Evolutionary conservation across 2,888 invertebrate species (phyloP).

Genomic region (Chorisops tibialis): DNA sequence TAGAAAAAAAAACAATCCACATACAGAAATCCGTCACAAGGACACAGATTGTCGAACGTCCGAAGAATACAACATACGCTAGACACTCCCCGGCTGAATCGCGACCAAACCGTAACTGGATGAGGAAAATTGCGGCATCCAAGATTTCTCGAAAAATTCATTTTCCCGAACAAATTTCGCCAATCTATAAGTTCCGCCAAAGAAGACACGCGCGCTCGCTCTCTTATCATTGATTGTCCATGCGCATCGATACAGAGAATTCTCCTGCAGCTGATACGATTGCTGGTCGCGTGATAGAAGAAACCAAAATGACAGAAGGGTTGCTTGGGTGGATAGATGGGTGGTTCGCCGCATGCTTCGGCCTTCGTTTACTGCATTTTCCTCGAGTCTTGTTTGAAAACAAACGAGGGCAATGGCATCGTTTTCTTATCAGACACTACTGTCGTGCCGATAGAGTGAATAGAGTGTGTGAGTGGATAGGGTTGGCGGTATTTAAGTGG

Average conservation of each 20-base stretch:
- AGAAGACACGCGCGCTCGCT: neutral
- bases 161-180: neutral
- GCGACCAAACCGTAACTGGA: conserved; percentile 14
- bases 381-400: conserved; percentile 11
- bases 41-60: neutral
- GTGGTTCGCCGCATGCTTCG: too few relatives aligned
- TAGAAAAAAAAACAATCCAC: too few relatives aligned
- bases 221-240: neutral
- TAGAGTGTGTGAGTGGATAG: neutral
- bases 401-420: conserved; percentile 22
- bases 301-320: too few relatives aligned
- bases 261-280: conserved; percentile 12
- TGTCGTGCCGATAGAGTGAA: conserved; percentile 4
- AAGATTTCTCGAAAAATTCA: neutral
- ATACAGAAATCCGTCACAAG: neutral
- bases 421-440: conserved; percentile 6
- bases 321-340: neutral
- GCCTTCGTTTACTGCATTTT: neutral
- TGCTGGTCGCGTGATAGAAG: too few relatives aligned
- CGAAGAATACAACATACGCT: too few relatives aligned
- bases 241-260: conserved; percentile 10
- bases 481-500: neutral
- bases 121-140: neutral
- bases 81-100: conserved; percentile 9
- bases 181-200: neutral